Evolutionary conservation across 2,113 vertebrate genomes (phyloP), one percentile per base, ranked within the genome.

Genomic region (Aythya baeri): DNA sequence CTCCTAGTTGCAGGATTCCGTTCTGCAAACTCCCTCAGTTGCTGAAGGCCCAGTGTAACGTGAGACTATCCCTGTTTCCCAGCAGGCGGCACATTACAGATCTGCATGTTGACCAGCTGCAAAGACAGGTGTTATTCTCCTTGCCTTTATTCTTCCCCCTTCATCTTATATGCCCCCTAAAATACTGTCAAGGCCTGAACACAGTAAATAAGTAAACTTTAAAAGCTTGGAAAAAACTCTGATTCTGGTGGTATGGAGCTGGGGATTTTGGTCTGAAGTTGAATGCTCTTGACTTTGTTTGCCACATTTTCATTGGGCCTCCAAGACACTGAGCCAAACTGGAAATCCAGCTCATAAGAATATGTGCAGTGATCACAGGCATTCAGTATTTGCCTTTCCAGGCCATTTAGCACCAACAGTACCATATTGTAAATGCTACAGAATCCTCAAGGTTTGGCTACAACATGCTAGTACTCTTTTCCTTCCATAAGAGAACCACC

Each of bases 101-200:
- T 81, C 91, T 89, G 93, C 96, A 94, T 98, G 95, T 62, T 81
- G 96, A 96, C 98, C 98, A 98, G 98, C 97, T 98, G 98, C 97
- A 93, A 76, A 91, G 97, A 98, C 98, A 98, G 97, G 98, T 98
- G 98, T 91, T 97, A 86, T 68, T 96, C 89, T 93, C 90, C 68
- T 97, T 96, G 84, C 70, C 66, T 96, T 96, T 91, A 88, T 93
- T 67, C 81, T 62, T 80, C 79, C 94, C 77, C 68, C 27, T 96
- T 94, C 67, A 77, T 86, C 78, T 83, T 93, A 58, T 89, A 97
- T 96, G 83, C 96, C 93, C 68, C 88, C 89, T 83, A 86, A 67
- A 58, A 50, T 75, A 57, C 50, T 38, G 38, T 80, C 89, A 93
- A 88, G 86, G 57, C 62, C 72, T 73, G 73, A 95, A 92, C 83